Percentiles rank a stretch among this genome's conserved stretches.
Evolutionary conservation across 2,113 vertebrate species (phyloP).

Genomic region (Hypomesus transpacificus): DNA sequence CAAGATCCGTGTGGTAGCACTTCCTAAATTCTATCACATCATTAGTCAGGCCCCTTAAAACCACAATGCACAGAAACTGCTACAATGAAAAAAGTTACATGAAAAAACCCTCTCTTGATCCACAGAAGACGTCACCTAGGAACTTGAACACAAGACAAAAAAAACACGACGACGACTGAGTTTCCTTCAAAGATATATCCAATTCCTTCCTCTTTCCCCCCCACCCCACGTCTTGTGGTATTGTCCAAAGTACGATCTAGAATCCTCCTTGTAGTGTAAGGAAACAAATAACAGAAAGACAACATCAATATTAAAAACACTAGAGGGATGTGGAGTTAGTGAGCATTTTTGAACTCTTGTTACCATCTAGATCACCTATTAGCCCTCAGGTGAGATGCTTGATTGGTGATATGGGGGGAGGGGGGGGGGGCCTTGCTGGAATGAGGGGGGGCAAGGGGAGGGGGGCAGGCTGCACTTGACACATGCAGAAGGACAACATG

Average conservation of each 20-base stretch:
- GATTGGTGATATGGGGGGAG: background rate
- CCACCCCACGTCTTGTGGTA: background rate
- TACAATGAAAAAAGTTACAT: background rate
- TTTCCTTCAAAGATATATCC: conserved; percentile 30
- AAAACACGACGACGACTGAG: conserved; percentile 1
- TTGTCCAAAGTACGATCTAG: conserved; percentile 6
- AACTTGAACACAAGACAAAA: conserved; percentile 13
- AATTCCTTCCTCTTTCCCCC: background rate
- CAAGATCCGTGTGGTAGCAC: conserved; percentile 22
- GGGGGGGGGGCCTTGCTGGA: background rate
- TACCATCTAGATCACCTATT: conserved; percentile 2
- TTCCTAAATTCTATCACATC: conserved; percentile 30
- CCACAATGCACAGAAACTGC: conserved; percentile 26
- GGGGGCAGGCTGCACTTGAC: too few relatives aligned
- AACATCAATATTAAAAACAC: conserved; percentile 15
- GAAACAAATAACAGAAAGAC: background rate
- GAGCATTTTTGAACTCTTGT: background rate
- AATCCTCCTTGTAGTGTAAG: background rate
- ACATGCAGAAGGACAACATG: background rate
- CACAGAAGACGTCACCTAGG: conserved; percentile 23
- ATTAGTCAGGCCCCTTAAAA: conserved; percentile 31
- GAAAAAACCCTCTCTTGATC: background rate
- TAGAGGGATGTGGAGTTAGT: conserved; percentile 3
- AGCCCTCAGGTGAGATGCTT: too few relatives aligned
- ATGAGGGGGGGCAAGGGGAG: background rate